Base-by-base conservation (phyloP, 2,888 invertebrate genomes). In the Dascillus cervinus region DNA sequence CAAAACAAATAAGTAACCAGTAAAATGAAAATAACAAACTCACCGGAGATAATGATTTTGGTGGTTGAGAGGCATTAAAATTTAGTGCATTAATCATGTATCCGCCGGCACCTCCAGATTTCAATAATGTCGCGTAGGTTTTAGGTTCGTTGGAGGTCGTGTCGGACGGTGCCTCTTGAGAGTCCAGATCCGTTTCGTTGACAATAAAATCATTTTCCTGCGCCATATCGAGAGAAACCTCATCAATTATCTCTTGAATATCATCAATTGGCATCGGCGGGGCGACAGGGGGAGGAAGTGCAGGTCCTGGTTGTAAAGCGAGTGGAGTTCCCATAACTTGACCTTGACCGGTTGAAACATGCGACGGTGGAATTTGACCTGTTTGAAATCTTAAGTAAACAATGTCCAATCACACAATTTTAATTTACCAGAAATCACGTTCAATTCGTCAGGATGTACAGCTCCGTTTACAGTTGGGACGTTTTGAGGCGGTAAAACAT, bases 71-170 rank as follows among this genome's bases (percentile, higher is more conserved):
- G 45, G 53, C 31, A 50, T 56, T 23, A 51, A 58, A 37, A 46
- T 34, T 40, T n/a, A n/a, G n/a, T n/a, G n/a, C n/a, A n/a, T n/a
- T n/a, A n/a, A n/a, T n/a, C n/a, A n/a, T n/a, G n/a, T n/a, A n/a
- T 31, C 43, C 19, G 32, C 41, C 39, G 37, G 34, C 46, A 27
- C 41, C 45, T 29, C 44, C 71, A 9, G 77, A 74, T 69, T 87
- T 89, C 52, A 90, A 75, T 50, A 87, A 73, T 65, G 84, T 88
- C 10, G 90, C 89, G 65, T 87, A 90, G 6, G 90, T 89, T 68
- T 88, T 89, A 10, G 86, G 87, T 64, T 84, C 85, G 53, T 71
- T 74, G 21, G 77, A 60, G 22, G 54, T 46, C 23, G 41, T 20
- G 8, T 39, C 39, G 13, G 27, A 32, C 19, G 30, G 31, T 11